phyloP scores from a whole-genome alignment of 2,113 vertebrate genomes.

The Apteryx owenii region DNA sequence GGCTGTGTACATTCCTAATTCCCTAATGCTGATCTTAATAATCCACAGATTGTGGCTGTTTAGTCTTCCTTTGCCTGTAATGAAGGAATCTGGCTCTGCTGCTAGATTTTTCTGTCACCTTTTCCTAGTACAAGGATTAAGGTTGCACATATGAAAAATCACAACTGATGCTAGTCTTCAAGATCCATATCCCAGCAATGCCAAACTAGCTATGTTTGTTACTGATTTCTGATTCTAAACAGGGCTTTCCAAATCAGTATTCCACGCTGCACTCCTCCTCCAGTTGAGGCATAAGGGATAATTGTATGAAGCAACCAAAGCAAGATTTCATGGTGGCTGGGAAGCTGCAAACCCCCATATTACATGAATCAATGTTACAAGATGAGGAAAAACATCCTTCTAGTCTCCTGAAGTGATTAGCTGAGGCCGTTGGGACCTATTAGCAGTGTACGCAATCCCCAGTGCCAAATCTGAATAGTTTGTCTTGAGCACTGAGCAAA shows the following conservation, averaged over 20 bases:
- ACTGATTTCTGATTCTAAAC: background rate
- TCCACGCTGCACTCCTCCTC: background rate
- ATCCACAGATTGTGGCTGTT: background rate
- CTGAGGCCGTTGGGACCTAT: background rate
- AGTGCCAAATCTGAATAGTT: background rate
- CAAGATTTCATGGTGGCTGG: background rate
- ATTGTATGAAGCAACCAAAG: background rate
- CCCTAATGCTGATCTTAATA: background rate
- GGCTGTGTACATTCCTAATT: background rate
- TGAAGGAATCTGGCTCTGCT: background rate
- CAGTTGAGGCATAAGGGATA: background rate
- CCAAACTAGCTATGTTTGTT: background rate
- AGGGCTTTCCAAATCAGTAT: background rate
- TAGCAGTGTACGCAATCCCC: background rate
- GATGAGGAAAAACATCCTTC: background rate
- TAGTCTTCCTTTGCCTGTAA: background rate
- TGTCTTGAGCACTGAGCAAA: background rate
- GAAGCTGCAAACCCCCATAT: background rate
- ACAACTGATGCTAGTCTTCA: background rate
- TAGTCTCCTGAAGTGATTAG: background rate
- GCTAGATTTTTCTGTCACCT: background rate
- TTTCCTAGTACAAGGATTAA: background rate
- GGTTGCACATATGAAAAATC: background rate
- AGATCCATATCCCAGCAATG: fast-evolving
- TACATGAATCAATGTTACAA: background rate